Evolutionary conservation across 1,140 invertebrate genomes (phyloP).

Genomic region (Brevipalpus yothersi): DNA sequence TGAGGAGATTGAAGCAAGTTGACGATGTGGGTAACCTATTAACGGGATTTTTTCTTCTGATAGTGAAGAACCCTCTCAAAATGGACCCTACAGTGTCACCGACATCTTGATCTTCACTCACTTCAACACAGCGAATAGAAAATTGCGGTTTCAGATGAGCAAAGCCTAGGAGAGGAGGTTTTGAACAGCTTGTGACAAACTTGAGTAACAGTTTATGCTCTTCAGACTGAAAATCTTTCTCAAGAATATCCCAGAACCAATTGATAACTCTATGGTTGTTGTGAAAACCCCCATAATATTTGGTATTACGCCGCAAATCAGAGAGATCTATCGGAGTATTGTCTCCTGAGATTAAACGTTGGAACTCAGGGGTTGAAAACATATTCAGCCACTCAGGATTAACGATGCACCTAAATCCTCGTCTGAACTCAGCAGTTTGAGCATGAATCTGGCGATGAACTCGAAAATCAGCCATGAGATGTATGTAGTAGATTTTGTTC

Average conservation of each 20-base stretch:
- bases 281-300: slow-evolving; percentile 98
- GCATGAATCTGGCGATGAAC: slow-evolving; percentile 92
- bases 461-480: slow-evolving; percentile 91
- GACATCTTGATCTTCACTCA: slow-evolving; percentile 35
- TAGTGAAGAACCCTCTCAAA: slow-evolving; percentile 17
- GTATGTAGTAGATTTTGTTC: slow-evolving; percentile 85
- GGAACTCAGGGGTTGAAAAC: slow-evolving; percentile 85
- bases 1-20: slow-evolving; percentile 95
- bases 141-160: slow-evolving; percentile 92
- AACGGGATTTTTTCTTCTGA: slow-evolving; percentile 78
- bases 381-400: slow-evolving; percentile 81
- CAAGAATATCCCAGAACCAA: slow-evolving; percentile 96
- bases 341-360: slow-evolving; percentile 69
- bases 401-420: slow-evolving; percentile 83
- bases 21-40: slow-evolving; percentile 90
- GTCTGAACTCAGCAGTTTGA: slow-evolving; percentile 83
- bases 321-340: slow-evolving; percentile 66
- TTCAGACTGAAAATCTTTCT: slow-evolving; percentile 75
- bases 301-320: slow-evolving; percentile 68
- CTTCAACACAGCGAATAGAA: slow-evolving; percentile 37
- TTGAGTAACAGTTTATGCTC: slow-evolving; percentile 85
- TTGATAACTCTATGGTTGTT: slow-evolving; percentile 88
- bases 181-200: slow-evolving; percentile 98
- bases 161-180: slow-evolving; percentile 88
- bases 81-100: slow-evolving; percentile 75